Base-by-base conservation (phyloP, 1,140 invertebrate genomes). In the Cecropterus lyciades region DNA sequence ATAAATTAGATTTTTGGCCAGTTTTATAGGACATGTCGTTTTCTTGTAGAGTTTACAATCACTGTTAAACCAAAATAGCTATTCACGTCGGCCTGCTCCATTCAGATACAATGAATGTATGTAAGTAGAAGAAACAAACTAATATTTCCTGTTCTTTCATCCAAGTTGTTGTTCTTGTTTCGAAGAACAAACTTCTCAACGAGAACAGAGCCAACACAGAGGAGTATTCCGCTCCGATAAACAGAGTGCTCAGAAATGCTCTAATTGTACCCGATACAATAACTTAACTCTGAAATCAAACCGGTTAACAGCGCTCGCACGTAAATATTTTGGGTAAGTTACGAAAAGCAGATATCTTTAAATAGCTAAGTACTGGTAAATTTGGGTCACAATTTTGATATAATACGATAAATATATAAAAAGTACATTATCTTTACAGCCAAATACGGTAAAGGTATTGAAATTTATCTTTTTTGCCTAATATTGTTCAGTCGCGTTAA, bases 191-290 rank as follows among this genome's bases (percentile, higher is more conserved):
- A 40, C 37, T 40, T 40, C 37, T 10, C 37, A 40, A 40, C 6
- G 37, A 33, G 30, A 33, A 33, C 9, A 33, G 30, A 33, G 30
- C 30, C 30, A 33, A 33, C 30, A 33, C 6, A 33, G 30, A 6
- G 9, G 37, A 40, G 16, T 9, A 20, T 15, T 4, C 3, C 17
- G 10, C 20, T 24, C 20, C 20, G 20, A 24, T 40, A 20, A 48
- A 48, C 45, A 20, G 14, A 48, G 4, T 15, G 16, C 8, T 17
- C 45, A 17, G 45, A 48, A 40, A 40, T 40, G 45, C 15, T 20
- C 11, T 24, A 48, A 48, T 48, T 48, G 45, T 48, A 20, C 45
- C 10, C 45, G 45, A 48, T 48, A 48, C 45, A 48, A 20, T 48
- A 48, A 48, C 7, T 11, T 48, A 17, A 14, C 9, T 48, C 15